phyloP scores from a whole-genome alignment of 2,797 vertebrate genomes.

The Parotocinclus haroldoi region DNA sequence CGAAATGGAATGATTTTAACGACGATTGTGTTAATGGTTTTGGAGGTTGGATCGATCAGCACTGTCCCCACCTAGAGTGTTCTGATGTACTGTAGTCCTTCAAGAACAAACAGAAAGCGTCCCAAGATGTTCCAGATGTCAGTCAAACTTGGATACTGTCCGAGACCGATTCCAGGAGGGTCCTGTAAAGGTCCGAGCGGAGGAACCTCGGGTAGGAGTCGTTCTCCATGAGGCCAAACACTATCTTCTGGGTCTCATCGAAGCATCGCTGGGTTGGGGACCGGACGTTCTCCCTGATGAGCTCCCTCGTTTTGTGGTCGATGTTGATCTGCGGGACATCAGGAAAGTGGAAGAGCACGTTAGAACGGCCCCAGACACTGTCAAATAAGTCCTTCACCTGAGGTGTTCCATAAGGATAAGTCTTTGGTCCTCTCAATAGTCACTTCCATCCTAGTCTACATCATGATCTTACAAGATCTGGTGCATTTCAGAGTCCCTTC shows the following conservation, averaged over 20 bases:
- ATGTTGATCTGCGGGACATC: constrained; percentile 80
- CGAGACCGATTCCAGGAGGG: constrained; percentile 63
- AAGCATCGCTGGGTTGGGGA: constrained; percentile 72
- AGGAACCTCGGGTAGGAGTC: constrained; percentile 85
- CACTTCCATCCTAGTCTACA: too few species aligned
- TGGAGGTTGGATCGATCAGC: background rate
- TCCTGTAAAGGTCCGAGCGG: constrained; percentile 75
- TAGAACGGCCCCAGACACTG: background rate
- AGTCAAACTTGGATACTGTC: constrained; percentile 48
- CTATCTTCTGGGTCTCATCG: constrained; percentile 79
- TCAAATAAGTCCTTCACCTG: too few species aligned
- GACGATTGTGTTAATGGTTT: too few species aligned
- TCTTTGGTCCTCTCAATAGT: too few species aligned
- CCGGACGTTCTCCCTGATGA: constrained; percentile 69
- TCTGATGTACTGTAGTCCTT: constrained; percentile 9
- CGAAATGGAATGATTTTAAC: too few species aligned
- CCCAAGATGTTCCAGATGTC: background rate
- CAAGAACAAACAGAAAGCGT: background rate
- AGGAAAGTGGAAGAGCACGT: background rate
- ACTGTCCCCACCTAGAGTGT: background rate
- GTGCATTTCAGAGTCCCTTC: too few species aligned
- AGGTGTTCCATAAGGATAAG: too few species aligned
- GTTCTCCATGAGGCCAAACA: constrained; percentile 81
- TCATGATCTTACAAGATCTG: too few species aligned
- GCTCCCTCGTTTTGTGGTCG: constrained; percentile 78